phyloP scores from a whole-genome alignment of 2,888 invertebrate genomes.

The Scaptomyza tumidula region DNA sequence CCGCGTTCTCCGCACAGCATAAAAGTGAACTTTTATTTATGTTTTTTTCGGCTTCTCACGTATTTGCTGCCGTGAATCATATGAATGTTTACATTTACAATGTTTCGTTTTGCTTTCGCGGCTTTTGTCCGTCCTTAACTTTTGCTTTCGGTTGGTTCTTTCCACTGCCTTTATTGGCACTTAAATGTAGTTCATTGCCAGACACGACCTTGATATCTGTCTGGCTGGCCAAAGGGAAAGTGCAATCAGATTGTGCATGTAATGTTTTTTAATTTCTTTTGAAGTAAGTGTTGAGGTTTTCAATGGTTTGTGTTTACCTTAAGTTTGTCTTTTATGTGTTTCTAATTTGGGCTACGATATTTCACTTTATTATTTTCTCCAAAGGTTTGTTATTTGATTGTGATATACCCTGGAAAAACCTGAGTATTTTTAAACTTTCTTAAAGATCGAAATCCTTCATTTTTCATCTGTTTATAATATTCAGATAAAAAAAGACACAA shows the following conservation, averaged over 20 bases:
- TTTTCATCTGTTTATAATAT: neutral
- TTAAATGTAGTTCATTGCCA: slow-evolving; percentile 29
- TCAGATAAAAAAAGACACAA: neutral
- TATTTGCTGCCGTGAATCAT: slow-evolving; percentile 43
- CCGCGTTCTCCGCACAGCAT: slow-evolving; percentile 33
- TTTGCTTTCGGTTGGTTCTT: slow-evolving; percentile 56
- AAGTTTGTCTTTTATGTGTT: neutral
- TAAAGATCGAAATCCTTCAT: neutral
- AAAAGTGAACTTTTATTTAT: slow-evolving; percentile 5
- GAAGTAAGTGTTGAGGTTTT: neutral
- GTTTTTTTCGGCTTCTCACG: slow-evolving; percentile 43
- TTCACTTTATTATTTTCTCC: too few species aligned
- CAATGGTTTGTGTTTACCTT: neutral
- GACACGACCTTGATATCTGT: slow-evolving; percentile 58
- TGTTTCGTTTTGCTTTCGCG: slow-evolving; percentile 32
- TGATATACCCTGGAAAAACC: too few species aligned
- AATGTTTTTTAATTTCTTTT: slow-evolving; percentile 56
- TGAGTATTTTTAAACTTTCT: too few species aligned
- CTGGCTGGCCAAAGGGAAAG: slow-evolving; percentile 56
- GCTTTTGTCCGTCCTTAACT: slow-evolving; percentile 16
- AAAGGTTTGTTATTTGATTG: too few species aligned
- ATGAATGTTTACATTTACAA: slow-evolving; percentile 59
- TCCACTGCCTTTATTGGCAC: slow-evolving; percentile 36
- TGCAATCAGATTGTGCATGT: slow-evolving; percentile 40
- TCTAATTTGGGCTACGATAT: neutral